phyloP scores from a whole-genome alignment of 1,140 invertebrate species.

The Leptinotarsa undecemlineata region DNA sequence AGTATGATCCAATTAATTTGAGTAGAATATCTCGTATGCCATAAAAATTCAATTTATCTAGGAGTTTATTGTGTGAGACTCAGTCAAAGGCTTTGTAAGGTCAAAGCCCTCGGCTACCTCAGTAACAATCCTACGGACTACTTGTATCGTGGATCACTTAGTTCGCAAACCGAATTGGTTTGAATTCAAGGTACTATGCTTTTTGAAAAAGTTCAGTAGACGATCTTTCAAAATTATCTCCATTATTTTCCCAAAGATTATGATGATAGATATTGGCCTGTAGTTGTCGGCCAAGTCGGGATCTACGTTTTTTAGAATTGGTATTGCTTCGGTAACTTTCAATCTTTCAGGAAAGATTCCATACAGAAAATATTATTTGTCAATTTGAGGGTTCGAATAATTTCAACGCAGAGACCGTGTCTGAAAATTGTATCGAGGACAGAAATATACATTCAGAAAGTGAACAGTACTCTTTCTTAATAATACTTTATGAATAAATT shows the following conservation, averaged over 20 bases:
- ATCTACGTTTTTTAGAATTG: too few species aligned
- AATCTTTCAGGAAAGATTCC: too few species aligned
- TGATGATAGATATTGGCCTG: constrained; percentile 26
- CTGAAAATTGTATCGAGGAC: too few species aligned
- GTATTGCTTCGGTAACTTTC: too few species aligned
- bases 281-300: too few species aligned
- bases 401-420: too few species aligned
- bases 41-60: constrained; percentile 8
- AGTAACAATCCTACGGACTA: neutral
- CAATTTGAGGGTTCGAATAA: neutral
- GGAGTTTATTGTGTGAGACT: neutral
- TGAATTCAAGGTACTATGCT: constrained; percentile 26
- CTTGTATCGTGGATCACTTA: neutral
- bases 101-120: neutral
- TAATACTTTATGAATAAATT: too few species aligned
- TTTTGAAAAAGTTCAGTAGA: constrained; percentile 32
- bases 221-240: constrained; percentile 33
- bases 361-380: too few species aligned
- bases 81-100: neutral
- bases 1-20: neutral
- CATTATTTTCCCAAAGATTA: constrained; percentile 17
- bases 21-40: neutral
- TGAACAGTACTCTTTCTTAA: too few species aligned
- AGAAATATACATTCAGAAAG: too few species aligned
- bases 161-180: constrained; percentile 10